Evolutionary conservation across 1,140 invertebrate species (phyloP).

Genomic region (Sitodiplosis mosellana): DNA sequence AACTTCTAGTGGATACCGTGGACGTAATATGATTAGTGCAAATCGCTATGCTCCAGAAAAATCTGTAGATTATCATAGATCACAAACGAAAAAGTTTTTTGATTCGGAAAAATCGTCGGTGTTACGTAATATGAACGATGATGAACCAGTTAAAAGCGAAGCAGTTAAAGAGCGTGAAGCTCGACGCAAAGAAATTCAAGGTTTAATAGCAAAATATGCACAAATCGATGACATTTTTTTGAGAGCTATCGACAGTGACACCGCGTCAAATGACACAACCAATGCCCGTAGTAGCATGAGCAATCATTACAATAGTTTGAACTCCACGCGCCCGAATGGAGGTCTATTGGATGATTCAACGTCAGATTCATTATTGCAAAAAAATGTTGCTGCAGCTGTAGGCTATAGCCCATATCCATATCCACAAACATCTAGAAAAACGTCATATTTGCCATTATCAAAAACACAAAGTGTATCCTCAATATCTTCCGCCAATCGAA

Average conservation of each 20-base stretch:
- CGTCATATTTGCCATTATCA: slow-evolving; percentile 4
- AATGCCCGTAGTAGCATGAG: not conserved
- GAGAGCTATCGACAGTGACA: slow-evolving; percentile 16
- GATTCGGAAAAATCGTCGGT: not conserved
- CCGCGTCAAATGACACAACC: slow-evolving; percentile 6
- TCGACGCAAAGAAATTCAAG: slow-evolving; percentile 60
- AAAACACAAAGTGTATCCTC: slow-evolving; percentile 23
- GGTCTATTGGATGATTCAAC: not conserved
- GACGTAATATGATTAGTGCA: slow-evolving; percentile 9
- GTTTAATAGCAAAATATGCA: slow-evolving; percentile 57
- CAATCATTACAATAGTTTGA: not conserved
- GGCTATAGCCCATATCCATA: too few species aligned
- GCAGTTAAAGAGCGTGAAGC: slow-evolving; percentile 47
- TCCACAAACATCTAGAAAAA: not conserved
- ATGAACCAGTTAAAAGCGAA: slow-evolving; percentile 6
- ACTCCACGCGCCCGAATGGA: too few species aligned
- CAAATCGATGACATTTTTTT: slow-evolving; percentile 46
- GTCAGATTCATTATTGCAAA: not conserved
- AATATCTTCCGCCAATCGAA: slow-evolving; percentile 17
- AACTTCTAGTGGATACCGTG: slow-evolving; percentile 6
- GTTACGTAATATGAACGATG: too few species aligned
- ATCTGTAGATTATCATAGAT: slow-evolving; percentile 9
- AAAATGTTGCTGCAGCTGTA: not conserved
- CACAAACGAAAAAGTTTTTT: slow-evolving; percentile 2
- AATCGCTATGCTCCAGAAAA: slow-evolving; percentile 16